Percentiles rank a stretch among this genome's conserved stretches.
These are phyloP conservation scores for Teleogryllus oceanicus DNA, from an alignment of 2,888 invertebrate genomes.

Conservation along the genomic window DNA sequence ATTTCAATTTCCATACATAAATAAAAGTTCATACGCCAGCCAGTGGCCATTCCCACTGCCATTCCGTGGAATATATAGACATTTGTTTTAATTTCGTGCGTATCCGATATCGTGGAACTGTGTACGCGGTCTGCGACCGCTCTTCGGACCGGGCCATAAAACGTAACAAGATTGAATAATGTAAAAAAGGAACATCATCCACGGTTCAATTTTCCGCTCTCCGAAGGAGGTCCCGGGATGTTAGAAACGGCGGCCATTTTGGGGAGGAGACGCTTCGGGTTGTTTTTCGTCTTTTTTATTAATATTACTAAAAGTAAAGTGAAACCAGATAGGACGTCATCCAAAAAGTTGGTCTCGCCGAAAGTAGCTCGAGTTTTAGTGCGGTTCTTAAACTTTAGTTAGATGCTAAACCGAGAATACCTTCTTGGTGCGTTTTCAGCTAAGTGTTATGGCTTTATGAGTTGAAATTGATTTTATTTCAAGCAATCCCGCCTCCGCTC, in stretches of 20 bases:
- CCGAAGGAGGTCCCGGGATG: neutral
- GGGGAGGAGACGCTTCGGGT: neutral
- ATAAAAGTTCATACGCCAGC: conserved; percentile 18
- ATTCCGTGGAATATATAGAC: neutral
- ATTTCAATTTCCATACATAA: conserved; percentile 18
- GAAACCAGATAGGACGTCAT: neutral
- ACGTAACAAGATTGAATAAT: conserved; percentile 18
- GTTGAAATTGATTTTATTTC: conserved; percentile 9
- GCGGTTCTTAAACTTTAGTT: neutral
- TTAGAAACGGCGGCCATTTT: neutral
- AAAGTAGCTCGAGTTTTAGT: neutral
- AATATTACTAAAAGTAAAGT: conserved; percentile 9
- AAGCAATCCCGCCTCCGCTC: neutral
- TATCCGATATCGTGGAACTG: conserved; percentile 11
- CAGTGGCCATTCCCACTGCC: neutral
- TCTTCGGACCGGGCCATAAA: neutral
- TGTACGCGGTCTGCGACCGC: neutral
- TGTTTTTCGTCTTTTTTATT: conserved; percentile 4
- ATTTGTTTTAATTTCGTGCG: conserved; percentile 11
- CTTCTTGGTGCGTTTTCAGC: conserved; percentile 18
- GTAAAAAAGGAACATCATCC: neutral
- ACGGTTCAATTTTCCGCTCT: neutral
- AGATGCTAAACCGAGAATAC: conserved; percentile 18
- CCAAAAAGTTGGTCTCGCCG: neutral
- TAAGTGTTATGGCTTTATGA: conserved; percentile 3